phyloP scores from a whole-genome alignment of 2,888 invertebrate species.

The Trichogramma dendrolimi region DNA sequence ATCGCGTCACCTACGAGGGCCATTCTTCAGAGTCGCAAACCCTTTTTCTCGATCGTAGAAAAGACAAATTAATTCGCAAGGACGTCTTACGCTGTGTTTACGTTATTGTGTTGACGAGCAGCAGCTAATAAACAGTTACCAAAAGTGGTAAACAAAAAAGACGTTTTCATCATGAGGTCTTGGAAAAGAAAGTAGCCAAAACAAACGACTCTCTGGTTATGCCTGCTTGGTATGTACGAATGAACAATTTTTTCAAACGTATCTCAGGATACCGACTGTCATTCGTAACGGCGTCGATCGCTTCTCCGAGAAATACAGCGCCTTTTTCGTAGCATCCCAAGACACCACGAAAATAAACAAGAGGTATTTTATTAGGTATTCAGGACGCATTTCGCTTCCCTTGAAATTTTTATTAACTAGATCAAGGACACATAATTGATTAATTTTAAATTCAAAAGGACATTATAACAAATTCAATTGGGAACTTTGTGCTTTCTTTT shows the following conservation, averaged over 20 bases:
- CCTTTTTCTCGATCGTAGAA: background rate
- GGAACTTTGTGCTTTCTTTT: too few species aligned
- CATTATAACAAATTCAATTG: too few species aligned
- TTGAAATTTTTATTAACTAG: too few species aligned
- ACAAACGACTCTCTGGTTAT: conserved; percentile 24
- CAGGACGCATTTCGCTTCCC: too few species aligned
- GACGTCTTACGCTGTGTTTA: too few species aligned
- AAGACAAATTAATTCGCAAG: too few species aligned
- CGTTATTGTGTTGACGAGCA: too few species aligned
- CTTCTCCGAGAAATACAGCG: conserved; percentile 22
- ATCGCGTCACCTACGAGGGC: conserved; percentile 9
- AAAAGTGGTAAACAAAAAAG: background rate
- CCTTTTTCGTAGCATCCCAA: background rate
- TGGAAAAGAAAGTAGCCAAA: conserved; percentile 2
- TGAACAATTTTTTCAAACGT: background rate
- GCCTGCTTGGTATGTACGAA: conserved; percentile 25
- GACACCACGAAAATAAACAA: background rate
- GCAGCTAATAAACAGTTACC: background rate
- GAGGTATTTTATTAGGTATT: too few species aligned
- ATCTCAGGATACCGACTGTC: conserved; percentile 25
- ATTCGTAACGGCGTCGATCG: conserved; percentile 24
- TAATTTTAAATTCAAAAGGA: too few species aligned
- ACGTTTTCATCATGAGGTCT: background rate
- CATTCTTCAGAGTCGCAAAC: background rate
- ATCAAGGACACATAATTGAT: too few species aligned